Conservation (phyloP, 1,140 invertebrate species). For the Caenorhabditis inopinata region DNA sequence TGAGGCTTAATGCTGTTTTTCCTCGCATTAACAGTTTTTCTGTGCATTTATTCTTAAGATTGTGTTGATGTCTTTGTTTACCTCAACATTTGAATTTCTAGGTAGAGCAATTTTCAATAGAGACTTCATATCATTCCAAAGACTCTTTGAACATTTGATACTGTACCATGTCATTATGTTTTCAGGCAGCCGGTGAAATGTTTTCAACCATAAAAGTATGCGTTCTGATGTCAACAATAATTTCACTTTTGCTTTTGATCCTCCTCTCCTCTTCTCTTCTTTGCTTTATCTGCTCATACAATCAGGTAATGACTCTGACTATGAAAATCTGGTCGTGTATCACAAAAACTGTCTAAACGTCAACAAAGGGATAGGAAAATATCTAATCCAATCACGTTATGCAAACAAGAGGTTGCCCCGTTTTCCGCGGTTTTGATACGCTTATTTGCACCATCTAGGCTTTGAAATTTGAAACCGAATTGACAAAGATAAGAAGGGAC, state of each 20-base stretch:
- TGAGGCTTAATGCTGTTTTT: too few species aligned
- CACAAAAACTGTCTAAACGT: slow-evolving; percentile 7
- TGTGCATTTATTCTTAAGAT: too few species aligned
- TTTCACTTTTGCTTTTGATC: not conserved
- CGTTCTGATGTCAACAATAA: not conserved
- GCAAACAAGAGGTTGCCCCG: too few species aligned
- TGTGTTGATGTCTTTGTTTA: too few species aligned
- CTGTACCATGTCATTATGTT: too few species aligned
- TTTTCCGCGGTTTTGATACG: not conserved
- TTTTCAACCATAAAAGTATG: slow-evolving; percentile 18
- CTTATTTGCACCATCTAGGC: not conserved
- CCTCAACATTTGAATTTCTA: too few species aligned
- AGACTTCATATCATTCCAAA: too few species aligned
- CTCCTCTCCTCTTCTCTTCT: not conserved
- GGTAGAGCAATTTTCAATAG: too few species aligned
- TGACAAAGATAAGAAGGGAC: too few species aligned
- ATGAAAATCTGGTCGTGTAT: not conserved
- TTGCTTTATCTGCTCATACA: slow-evolving; percentile 8
- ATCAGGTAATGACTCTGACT: not conserved
- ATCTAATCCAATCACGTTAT: not conserved
- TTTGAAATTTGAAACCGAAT: too few species aligned
- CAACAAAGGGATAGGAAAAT: not conserved
- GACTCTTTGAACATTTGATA: too few species aligned
- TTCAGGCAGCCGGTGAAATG: slow-evolving; percentile 17
- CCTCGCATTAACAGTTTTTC: too few species aligned